Evolutionary conservation across 2,888 invertebrate genomes (phyloP), one percentile per base, ranked within the genome.

Genomic region (Drosophila rellima): DNA sequence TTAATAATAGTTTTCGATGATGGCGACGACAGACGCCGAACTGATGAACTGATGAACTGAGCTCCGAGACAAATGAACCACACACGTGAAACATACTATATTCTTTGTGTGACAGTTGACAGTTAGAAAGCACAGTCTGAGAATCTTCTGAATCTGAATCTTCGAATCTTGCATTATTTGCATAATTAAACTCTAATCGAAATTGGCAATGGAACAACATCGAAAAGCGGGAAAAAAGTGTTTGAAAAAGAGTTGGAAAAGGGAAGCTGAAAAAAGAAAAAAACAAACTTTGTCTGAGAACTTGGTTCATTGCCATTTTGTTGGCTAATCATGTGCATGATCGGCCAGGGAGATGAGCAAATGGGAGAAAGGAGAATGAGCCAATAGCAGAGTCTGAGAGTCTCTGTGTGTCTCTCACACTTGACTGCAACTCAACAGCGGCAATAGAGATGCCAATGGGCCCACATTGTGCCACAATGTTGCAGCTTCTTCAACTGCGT

Each of bases 1-100:
- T 84, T 84, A 84, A 84, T 84, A 84, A 84, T 85, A 88, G 80
- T 82, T 84, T 88, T 76, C 80, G 82, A 18, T 78, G 74, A 74
- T 78, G 70, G 76, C 78, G 78, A 78, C 66, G 76, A 76, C 78
- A 45, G 74, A 56, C 65, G 65, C 55, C 61, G 52, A 56, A 11
- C 67, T 64, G 75, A 73, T 75, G 74, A 68, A 57, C 40, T 55
- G 82, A 78, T 61, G 80, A 61, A 44, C 26, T 7, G 44, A 68
- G 76, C 87, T 69, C 64, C 15, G 13, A 84, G 82, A 63, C 87
- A 87, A 76, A 81, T 81, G 71, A 71, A 45, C 51, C 44, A 57
- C 52, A 70, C 70, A 61, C 44, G n/a, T n/a, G n/a, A n/a, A n/a
- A n/a, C n/a, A n/a, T n/a, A n/a, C n/a, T n/a, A n/a, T n/a, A n/a